A percentile compares a stretch with the other conserved stretches of the same genome.
Evolutionary conservation across 2,888 invertebrate genomes (phyloP).

Genomic region (Meliscaeva auricollis): DNA sequence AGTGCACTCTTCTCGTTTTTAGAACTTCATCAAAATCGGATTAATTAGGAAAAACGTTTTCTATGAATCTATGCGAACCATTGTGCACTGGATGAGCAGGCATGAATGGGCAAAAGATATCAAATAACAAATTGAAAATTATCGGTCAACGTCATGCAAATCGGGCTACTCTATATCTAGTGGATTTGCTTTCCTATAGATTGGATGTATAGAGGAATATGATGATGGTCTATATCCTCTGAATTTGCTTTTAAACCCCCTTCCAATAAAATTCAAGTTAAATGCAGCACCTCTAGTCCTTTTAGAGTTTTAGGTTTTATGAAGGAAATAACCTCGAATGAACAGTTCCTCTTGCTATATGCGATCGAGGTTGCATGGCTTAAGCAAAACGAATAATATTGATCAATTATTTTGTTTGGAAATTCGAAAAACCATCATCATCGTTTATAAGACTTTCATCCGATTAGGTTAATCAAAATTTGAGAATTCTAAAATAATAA

Average conservation of each 20-base stretch:
- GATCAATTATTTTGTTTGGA: constrained; percentile 6
- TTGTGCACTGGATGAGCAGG: neutral
- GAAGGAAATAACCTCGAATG: neutral
- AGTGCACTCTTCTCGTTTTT: neutral
- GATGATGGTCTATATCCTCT: neutral
- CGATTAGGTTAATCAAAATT: constrained; percentile 11
- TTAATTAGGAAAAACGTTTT: constrained; percentile 33
- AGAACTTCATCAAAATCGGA: constrained; percentile 37
- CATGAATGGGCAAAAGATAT: constrained; percentile 5
- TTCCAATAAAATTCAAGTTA: neutral
- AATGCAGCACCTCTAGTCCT: neutral
- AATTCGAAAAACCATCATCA: constrained; percentile 6
- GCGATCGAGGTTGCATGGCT: neutral
- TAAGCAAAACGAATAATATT: constrained; percentile 8
- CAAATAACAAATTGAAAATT: constrained; percentile 41
- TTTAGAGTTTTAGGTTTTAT: neutral
- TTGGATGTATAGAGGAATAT: neutral
- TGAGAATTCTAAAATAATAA: neutral
- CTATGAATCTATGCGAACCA: constrained; percentile 22
- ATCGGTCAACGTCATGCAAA: constrained; percentile 28
- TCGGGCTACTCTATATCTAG: neutral
- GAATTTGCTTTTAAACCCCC: neutral
- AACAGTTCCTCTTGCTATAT: too few species aligned
- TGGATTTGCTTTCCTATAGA: neutral
- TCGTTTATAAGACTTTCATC: neutral